Conservation (phyloP, 2,888 invertebrate genomes). For the Sminthurides aquaticus region DNA sequence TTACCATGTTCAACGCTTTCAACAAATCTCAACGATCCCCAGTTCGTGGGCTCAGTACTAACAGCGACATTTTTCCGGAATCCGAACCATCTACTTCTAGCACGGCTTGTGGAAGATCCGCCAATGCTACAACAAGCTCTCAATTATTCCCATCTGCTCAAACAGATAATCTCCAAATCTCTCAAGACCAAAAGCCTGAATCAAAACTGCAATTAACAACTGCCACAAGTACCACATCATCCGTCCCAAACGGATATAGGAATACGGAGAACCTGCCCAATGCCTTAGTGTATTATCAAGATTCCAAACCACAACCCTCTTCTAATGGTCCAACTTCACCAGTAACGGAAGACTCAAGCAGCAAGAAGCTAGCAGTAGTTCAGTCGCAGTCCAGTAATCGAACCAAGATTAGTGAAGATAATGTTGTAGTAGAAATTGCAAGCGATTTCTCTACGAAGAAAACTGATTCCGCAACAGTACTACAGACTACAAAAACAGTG, state of each 20-base stretch:
- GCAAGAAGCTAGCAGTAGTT: slow-evolving; percentile 36
- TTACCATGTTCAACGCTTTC: slow-evolving; percentile 55
- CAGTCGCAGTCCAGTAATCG: slow-evolving; percentile 32
- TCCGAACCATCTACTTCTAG: background rate
- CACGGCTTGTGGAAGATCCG: background rate
- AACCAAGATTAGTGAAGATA: background rate
- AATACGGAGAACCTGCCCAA: background rate
- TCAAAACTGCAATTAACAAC: background rate
- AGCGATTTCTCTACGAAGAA: too few relatives aligned
- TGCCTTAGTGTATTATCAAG: background rate
- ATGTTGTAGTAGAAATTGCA: background rate
- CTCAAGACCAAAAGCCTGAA: background rate
- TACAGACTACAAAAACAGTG: background rate
- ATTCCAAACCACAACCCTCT: too few relatives aligned
- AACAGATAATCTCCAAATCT: background rate
- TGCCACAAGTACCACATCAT: background rate
- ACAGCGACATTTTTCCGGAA: background rate
- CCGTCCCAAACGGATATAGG: too few relatives aligned
- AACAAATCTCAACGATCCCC: slow-evolving; percentile 12
- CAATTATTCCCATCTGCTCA: background rate
- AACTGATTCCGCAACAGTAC: background rate
- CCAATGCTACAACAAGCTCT: background rate
- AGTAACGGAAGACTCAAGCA: background rate
- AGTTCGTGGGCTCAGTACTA: background rate
- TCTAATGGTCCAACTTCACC: background rate